Conservation (phyloP, 2,797 vertebrate genomes). For the Smutsia temminckii region DNA sequence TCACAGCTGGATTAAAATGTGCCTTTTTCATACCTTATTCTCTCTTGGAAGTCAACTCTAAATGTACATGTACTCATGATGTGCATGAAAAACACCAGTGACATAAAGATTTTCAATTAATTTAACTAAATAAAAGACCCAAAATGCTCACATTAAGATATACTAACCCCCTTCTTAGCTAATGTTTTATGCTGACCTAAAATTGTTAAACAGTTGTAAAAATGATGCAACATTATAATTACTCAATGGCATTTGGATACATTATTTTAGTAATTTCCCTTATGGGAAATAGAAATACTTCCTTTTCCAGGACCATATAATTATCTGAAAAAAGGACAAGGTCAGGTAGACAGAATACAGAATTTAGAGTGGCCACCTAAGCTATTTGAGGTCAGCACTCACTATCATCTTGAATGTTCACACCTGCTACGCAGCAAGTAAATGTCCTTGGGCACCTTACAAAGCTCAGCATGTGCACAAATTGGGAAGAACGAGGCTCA, state of each 20-base stretch:
- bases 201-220: not conserved
- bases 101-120: not conserved
- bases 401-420: not conserved
- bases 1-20: not conserved
- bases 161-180: not conserved
- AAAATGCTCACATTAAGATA: not conserved
- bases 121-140: slow-evolving; percentile 31
- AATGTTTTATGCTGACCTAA: not conserved
- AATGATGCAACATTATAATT: not conserved
- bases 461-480: not conserved
- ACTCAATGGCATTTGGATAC: not conserved
- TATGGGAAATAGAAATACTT: not conserved
- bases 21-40: not conserved
- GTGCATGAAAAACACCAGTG: not conserved
- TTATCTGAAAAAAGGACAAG: not conserved
- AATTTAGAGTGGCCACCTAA: not conserved
- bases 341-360: not conserved
- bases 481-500: not conserved
- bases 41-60: not conserved
- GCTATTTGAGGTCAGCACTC: not conserved
- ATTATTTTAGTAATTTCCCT: slow-evolving; percentile 14
- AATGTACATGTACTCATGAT: not conserved
- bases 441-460: not conserved
- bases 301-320: not conserved
- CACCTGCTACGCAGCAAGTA: not conserved